Percentiles rank a stretch among this genome's conserved stretches.
Evolutionary conservation across 2,888 invertebrate species (phyloP).

Genomic region (Aleiodes leptofemur): DNA sequence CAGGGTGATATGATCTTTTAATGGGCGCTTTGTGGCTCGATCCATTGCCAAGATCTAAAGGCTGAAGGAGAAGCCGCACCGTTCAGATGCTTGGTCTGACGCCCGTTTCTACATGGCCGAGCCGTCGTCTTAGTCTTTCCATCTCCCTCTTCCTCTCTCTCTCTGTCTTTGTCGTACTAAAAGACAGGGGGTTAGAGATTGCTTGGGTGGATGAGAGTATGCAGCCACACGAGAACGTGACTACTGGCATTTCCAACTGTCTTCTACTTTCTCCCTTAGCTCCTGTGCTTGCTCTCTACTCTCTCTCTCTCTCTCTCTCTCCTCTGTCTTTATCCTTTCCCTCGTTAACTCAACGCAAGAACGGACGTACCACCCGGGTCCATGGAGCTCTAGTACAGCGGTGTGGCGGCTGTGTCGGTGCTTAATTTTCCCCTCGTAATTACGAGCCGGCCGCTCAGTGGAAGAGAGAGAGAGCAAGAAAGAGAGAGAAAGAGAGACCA

Average conservation of each 20-base stretch:
- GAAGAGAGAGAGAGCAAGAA: conserved; percentile 7
- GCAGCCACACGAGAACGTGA: conserved; percentile 48
- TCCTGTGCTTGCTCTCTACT: conserved; percentile 44
- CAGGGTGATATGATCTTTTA: conserved; percentile 74
- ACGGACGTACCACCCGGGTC: conserved; percentile 66
- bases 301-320: conserved; percentile 41
- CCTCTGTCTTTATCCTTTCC: conserved; percentile 53
- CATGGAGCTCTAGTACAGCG: conserved; percentile 20
- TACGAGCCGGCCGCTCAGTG: conserved; percentile 67
- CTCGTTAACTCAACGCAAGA: conserved; percentile 58
- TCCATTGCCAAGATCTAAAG: conserved; percentile 72
- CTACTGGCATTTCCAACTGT: conserved; percentile 41
- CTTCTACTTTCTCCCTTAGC: conserved; percentile 54
- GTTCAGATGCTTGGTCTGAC: conserved; percentile 40
- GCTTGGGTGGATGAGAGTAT: conserved; percentile 33
- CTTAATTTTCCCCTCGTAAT: conserved; percentile 77
- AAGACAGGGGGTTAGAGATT: conserved; percentile 58
- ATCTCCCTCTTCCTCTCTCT: too few relatives aligned
- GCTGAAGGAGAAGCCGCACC: conserved; percentile 54
- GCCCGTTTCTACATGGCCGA: conserved; percentile 42
- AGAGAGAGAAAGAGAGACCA: neutral
- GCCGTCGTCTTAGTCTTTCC: conserved; percentile 51
- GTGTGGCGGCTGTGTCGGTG: conserved; percentile 73
- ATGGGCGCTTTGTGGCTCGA: conserved; percentile 74
- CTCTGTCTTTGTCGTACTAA: conserved; percentile 64